Evolutionary conservation across 2,888 invertebrate species (phyloP).

Genomic region (Rapana venosa): DNA sequence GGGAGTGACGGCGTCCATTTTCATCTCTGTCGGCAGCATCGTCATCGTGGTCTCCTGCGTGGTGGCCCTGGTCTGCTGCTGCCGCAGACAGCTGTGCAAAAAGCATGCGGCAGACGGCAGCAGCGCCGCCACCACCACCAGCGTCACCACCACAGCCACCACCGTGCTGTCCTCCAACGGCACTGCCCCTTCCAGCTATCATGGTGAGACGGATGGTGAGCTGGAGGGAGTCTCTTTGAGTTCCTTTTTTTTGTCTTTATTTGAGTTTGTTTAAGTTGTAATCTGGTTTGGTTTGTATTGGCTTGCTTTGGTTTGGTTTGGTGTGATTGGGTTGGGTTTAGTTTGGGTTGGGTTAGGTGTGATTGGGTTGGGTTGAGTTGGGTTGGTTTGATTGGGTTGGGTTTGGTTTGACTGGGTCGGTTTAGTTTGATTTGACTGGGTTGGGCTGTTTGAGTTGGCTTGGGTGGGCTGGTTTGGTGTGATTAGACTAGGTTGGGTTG

Average conservation of each 20-base stretch:
- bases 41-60: conserved; percentile 73
- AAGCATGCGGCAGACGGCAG: conserved; percentile 58
- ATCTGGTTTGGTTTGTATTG: neutral
- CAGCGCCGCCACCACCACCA: conserved; percentile 53
- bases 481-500: neutral
- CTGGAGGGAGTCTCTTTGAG: neutral
- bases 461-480: neutral
- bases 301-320: neutral
- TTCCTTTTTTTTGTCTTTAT: neutral
- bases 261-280: neutral
- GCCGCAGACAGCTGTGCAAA: conserved; percentile 68
- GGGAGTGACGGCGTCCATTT: conserved; percentile 76
- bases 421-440: neutral
- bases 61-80: conserved; percentile 75
- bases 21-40: conserved; percentile 75
- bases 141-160: conserved; percentile 58
- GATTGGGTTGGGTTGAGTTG: neutral
- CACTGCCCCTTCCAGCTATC: conserved; percentile 29
- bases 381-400: neutral
- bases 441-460: neutral
- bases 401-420: neutral
- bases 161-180: conserved; percentile 60
- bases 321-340: neutral
- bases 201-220: conserved; percentile 41
- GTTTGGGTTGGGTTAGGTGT: neutral